Evolutionary conservation across 2,113 vertebrate species (phyloP).

Genomic region (Felis catus): DNA sequence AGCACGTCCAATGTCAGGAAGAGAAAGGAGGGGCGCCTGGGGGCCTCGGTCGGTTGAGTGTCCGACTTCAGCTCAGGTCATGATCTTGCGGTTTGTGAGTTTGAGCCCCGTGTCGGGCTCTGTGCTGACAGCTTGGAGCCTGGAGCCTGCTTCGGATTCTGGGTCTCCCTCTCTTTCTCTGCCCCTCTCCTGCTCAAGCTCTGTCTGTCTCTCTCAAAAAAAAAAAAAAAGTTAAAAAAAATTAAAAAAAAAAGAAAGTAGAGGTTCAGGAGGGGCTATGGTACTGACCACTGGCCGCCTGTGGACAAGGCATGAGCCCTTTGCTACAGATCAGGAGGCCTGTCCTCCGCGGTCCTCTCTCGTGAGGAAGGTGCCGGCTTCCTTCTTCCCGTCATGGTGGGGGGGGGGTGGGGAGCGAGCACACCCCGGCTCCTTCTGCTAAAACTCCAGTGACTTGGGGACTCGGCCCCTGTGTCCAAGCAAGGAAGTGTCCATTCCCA

Average conservation of each 20-base stretch:
- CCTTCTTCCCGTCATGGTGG: neutral
- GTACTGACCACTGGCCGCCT: fast-evolving
- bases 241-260: neutral
- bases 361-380: fast-evolving
- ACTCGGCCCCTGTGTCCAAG: neutral
- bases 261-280: neutral
- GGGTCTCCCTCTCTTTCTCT: too few relatives aligned
- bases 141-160: too few relatives aligned
- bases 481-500: neutral
- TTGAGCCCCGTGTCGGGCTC: too few relatives aligned
- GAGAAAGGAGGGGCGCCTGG: neutral
- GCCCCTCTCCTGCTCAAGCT: too few relatives aligned
- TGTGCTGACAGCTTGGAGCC: too few relatives aligned
- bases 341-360: fast-evolving
- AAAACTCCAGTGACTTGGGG: neutral
- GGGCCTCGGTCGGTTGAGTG: fast-evolving
- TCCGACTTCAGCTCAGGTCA: too few relatives aligned
- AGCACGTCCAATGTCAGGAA: neutral
- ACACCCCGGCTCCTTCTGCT: neutral
- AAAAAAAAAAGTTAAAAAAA: too few relatives aligned
- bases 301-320: fast-evolving
- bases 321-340: fast-evolving
- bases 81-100: too few relatives aligned
- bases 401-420: too few relatives aligned
- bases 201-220: too few relatives aligned